Evolutionary conservation across 2,888 invertebrate genomes (phyloP), one percentile per base, ranked within the genome.

Genomic region (Cheilosia urbana): DNA sequence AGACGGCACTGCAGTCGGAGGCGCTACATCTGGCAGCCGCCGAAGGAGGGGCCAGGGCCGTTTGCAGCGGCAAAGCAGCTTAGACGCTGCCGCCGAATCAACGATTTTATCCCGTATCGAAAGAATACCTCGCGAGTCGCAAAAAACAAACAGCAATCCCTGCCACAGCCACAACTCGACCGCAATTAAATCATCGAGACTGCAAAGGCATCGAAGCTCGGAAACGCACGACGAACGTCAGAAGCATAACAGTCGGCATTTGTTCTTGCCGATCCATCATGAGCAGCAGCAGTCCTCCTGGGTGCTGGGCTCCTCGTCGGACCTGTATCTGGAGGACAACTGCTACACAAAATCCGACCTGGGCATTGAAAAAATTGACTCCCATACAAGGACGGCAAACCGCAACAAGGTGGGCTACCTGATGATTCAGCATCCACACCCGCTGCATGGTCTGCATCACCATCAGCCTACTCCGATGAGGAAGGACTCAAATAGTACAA

Each of bases 401-500:
- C 75, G 79, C 21, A 87, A 71, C 53, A 79, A 85, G 42, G 81
- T 87, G 1, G 84, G 87, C 3, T 88, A 87, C 27, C 71, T 88
- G 17, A 72, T 88, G 79, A 75, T 87, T 21, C 88, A 88, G 24
- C 87, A 72, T 72, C 89, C 89, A 47, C 89, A 88, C 17, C 87
- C 53, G 47, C 88, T 85, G 66, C 88, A 69, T 45, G 90, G 89
- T 40, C 88, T 88, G 66, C 90, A 87, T 57, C 88, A 88, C 71
- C 87, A 88, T 78, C 89, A 89, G 45, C 65, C 87, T 0, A 93
- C 93, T 4, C 93, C 93, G 30, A 94, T 94, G 92, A 92, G 94
- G 79, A 93, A 94, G 82, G 94, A 94, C 90, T 94, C 93, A 1
- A 94, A 93, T 87, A 94, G 94, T 42, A 94, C 94, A 37, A 94